Conservation (phyloP, 2,888 invertebrate genomes). For the Dynastes maya region DNA sequence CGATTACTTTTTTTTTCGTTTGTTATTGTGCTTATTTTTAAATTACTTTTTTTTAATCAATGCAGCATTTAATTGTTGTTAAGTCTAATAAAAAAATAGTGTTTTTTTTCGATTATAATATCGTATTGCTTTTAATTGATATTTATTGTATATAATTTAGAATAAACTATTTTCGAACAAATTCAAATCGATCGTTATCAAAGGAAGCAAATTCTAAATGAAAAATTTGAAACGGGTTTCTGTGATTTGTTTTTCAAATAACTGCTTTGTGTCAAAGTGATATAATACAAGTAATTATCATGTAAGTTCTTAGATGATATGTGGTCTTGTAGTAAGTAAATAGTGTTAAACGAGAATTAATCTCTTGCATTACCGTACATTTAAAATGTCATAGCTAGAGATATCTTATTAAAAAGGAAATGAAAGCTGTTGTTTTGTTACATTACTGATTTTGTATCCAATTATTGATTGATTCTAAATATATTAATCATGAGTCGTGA, state of each 20-base stretch:
- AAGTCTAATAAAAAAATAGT: slow-evolving; percentile 25
- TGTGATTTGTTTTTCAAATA: not conserved
- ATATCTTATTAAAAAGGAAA: slow-evolving; percentile 14
- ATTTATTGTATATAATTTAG: slow-evolving; percentile 12
- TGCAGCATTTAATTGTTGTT: slow-evolving; percentile 38
- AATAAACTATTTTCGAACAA: slow-evolving; percentile 19
- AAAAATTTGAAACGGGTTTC: slow-evolving; percentile 12
- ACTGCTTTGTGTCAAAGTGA: slow-evolving; percentile 30
- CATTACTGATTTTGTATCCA: not conserved
- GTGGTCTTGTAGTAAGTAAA: slow-evolving; percentile 17
- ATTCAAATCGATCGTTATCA: slow-evolving; percentile 4
- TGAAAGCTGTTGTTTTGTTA: slow-evolving; percentile 8
- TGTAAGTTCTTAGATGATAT: slow-evolving; percentile 17
- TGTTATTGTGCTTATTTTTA: slow-evolving; percentile 41
- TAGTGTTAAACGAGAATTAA: not conserved
- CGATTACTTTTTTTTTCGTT: slow-evolving; percentile 14
- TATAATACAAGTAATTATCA: slow-evolving; percentile 24
- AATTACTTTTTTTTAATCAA: slow-evolving; percentile 8
- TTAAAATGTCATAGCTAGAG: slow-evolving; percentile 24
- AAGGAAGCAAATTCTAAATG: not conserved
- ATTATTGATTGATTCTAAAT: not conserved
- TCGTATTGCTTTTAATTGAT: slow-evolving; percentile 14
- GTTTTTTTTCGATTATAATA: slow-evolving; percentile 7
- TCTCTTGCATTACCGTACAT: not conserved
- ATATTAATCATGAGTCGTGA: not conserved